Evolutionary conservation across 2,888 invertebrate genomes (phyloP), one percentile per base, ranked within the genome.

Genomic region (Plebejus argus): DNA sequence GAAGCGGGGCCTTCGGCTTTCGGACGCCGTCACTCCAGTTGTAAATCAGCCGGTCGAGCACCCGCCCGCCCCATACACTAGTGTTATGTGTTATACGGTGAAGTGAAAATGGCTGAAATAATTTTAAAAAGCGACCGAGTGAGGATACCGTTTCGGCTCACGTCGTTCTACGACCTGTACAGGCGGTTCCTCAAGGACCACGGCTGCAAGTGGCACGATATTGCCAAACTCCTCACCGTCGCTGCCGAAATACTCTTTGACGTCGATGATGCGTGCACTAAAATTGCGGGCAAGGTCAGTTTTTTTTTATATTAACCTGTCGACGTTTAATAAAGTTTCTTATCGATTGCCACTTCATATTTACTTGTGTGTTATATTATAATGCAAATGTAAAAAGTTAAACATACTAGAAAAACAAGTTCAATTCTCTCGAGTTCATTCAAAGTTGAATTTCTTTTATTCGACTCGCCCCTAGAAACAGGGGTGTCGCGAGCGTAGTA

Each of bases 131-230:
- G 86, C 80, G 88, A 89, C 77, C 88, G 87, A 39, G 81, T 86
- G 70, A 87, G 87, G 79, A 80, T 89, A 79, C 90, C 91, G 56
- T 86, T 91, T 58, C 88, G 89, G 78, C 84, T 93, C 78, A 84
- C 87, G 79, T 93, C 93, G 80, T 92, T 93, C 84, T 92, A 90
- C 83, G 92, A 92, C 80, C 86, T 94, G 70, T 94, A 93, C 86
- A 93, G 90, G 83, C 88, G 90, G 83, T 90, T 94, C 86, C 90
- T 94, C 81, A 92, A 93, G 88, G 93, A 93, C 81, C 92, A 93
- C 86, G 89, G 91, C 79, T 93, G 92, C 87, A 91, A 91, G 84
- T 94, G 93, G 94, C 93, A 92, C 83, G 93, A 94, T 86, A 86
- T 94, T 81, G 85, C 92, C 76, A 93, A 93, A 88, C 86, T 94